Evolutionary conservation across 2,797 vertebrate genomes (phyloP), one percentile per base, ranked within the genome.

Genomic region (Ateles fusciceps): DNA sequence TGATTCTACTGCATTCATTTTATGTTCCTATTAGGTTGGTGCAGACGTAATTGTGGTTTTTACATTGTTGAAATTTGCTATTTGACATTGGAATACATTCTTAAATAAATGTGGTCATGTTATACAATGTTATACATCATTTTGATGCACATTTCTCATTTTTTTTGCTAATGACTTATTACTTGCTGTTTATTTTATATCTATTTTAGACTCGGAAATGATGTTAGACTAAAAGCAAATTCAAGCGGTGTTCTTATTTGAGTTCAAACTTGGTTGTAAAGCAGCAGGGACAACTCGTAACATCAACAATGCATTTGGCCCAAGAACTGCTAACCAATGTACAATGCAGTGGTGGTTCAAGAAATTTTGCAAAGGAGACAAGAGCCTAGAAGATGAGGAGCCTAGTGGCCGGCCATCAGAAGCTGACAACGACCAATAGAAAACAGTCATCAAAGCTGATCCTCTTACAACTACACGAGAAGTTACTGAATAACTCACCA

Each of bases 161-260:
- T 68, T 64, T 30, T 33, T 64, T n/a, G 30, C 64, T 68, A 68
- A n/a, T n/a, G 17, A 15, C 61, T 33, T 61, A n/a, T 68, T 9
- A 19, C 33, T n/a, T 68, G 64, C 33, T n/a, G 33, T 9, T 68
- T 17, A n/a, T n/a, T 68, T n/a, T n/a, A 19, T 68, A 68, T n/a
- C 17, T 68, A 68, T 68, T n/a, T 68, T n/a, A 19, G 33, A n/a
- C 64, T 68, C n/a, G 64, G 7, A 68, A 68, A 68, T 68, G 15
- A n/a, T 68, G 64, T 68, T 68, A 68, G 33, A 68, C 64, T 19
- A 68, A 68, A 68, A 68, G 64, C 33, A 68, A 68, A 19, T 68
- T 68, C 7, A 2, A 68, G 64, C 4, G 0, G 17, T n/a, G 15
- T n/a, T 68, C 7, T 68, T 68, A 68, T 17, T 17, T 0, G 0